A percentile compares a stretch with the other conserved stretches of the same genome.
Evolutionary conservation across 2,888 invertebrate species (phyloP).

Genomic region (Lasiommata megera): DNA sequence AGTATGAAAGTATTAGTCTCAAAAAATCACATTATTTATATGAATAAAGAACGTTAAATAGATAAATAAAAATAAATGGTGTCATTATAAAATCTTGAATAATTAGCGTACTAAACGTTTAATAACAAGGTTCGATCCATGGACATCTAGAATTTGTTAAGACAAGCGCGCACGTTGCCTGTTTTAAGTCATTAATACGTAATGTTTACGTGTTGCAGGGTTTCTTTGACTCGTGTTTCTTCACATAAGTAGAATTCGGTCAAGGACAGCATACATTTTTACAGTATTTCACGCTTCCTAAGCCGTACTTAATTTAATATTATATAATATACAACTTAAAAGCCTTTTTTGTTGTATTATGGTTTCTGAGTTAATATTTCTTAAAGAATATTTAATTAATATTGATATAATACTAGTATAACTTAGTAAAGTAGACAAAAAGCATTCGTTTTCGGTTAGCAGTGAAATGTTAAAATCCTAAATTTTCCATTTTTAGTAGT

Average conservation of each 20-base stretch:
- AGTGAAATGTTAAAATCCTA: neutral
- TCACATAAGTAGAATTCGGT: conserved; percentile 26
- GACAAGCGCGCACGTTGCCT: conserved; percentile 18
- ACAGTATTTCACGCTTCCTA: neutral
- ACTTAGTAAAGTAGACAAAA: no score
- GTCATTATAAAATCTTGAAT: no score
- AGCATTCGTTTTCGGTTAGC: no score
- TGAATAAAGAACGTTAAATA: no score
- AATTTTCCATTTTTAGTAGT: conserved; percentile 6
- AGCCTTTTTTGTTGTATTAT: neutral
- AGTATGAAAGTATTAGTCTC: no score
- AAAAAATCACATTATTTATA: no score
- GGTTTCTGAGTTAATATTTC: neutral
- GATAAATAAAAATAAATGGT: no score
- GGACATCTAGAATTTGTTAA: conserved; percentile 9
- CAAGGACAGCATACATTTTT: conserved; percentile 19
- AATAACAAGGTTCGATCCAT: neutral
- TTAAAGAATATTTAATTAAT: no score
- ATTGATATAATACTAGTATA: no score
- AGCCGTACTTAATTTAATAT: neutral
- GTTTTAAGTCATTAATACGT: conserved; percentile 24
- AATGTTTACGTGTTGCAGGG: conserved; percentile 24
- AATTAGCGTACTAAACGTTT: neutral
- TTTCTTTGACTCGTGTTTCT: conserved; percentile 25
- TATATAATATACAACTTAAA: neutral